These are phyloP conservation scores for Grapholita molesta DNA, from an alignment of 1,140 invertebrate species.

Conservation along the genomic window DNA sequence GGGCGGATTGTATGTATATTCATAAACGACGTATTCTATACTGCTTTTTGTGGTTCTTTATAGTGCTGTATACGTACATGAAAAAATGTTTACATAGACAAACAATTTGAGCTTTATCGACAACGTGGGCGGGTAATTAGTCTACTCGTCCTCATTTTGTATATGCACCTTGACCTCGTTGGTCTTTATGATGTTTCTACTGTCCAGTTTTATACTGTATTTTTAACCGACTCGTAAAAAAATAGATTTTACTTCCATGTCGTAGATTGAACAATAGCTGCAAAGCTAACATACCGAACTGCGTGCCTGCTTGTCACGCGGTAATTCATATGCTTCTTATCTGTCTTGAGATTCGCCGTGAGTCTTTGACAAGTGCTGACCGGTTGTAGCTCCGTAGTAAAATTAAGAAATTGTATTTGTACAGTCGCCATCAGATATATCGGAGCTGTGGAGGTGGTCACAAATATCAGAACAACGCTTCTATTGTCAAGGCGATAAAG, in stretches of 20 bases:
- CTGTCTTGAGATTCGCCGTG: not conserved
- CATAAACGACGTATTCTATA: not conserved
- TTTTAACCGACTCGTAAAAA: constrained; percentile 52
- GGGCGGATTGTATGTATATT: not conserved
- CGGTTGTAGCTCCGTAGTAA: no score
- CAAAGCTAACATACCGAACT: not conserved
- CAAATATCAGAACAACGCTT: no score
- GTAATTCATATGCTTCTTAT: not conserved
- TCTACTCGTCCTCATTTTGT: constrained; percentile 56
- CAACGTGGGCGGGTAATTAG: constrained; percentile 56
- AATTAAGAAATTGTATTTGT: no score
- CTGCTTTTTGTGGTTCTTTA: not conserved
- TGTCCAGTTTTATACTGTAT: constrained; percentile 63
- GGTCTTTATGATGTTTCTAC: constrained; percentile 52
- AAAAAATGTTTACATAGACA: not conserved
- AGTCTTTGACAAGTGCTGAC: not conserved
- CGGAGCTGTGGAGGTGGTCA: no score
- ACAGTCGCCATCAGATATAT: no score
- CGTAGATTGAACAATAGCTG: not conserved
- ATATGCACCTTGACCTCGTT: constrained; percentile 69
- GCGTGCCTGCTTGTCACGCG: not conserved
- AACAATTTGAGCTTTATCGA: constrained; percentile 21
- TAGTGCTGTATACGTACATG: not conserved
- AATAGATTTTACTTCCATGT: constrained; percentile 26
- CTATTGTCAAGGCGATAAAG: no score